Base-by-base conservation (phyloP, 2,113 vertebrate species). In the Arvicanthis niloticus region DNA sequence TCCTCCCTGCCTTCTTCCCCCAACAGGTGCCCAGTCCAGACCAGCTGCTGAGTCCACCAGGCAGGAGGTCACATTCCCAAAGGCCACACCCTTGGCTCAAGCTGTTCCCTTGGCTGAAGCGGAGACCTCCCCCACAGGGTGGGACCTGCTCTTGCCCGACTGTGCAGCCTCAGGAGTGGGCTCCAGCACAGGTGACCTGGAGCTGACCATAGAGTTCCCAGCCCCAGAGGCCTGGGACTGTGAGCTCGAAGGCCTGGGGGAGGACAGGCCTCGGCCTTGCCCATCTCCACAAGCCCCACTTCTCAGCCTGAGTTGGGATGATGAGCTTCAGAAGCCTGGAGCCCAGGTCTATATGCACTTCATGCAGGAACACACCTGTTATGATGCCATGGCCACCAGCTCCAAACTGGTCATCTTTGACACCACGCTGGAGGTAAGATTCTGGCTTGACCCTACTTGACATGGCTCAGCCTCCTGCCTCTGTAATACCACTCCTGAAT, bases 371-470 rank as follows among this genome's bases (percentile, higher is more conserved):
- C 99, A 99, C 97, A 97, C 98, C 93, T 99, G 99, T 98, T 99
- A 99, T 0, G 99, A 99, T 0, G 99, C 99, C 78, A 98, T 99
- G 98, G 99, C 99, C 60, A 99, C 99, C 98, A 99, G 99, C 98
- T 99, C 99, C 97, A 99, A 99, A 96, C 98, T 99, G 2, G 99
- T 99, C 10, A 98, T 99, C 96, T 99, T 99, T 0, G 99, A 99
- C 96, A 99, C 99, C 15, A 98, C 96, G 0, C 98, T 99, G 51
- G 98, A 99, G 99, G 99, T 99, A 92, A 97, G 89, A 76, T 51
- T 26, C 2, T 12, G 0, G 8, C 12, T 92, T 62, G 19, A 62
- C 58, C 19, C 40, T 24, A 21, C 34, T n/a, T 51, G 45, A 81
- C 1, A 3, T 34, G 31, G 51, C 21, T 29, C 68, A 72, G 3